phyloP scores from a whole-genome alignment of 2,113 vertebrate genomes.

The Donacobius atricapilla region DNA sequence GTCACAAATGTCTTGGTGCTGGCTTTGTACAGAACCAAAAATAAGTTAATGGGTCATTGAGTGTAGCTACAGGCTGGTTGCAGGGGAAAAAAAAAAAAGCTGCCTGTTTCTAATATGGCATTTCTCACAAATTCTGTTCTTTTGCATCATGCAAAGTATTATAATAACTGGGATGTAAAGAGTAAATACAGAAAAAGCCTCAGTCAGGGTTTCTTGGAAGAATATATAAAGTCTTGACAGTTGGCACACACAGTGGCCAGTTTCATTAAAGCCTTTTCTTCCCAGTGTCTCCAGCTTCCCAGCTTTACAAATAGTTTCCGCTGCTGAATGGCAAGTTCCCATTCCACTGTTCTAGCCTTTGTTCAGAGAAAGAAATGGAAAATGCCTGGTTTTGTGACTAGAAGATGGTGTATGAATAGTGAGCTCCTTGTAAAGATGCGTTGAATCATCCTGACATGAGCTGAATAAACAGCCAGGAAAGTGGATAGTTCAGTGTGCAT shows the following conservation, averaged over 20 bases:
- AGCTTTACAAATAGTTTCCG: slow-evolving; percentile 67
- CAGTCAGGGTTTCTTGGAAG: slow-evolving; percentile 41
- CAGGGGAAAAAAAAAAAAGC: background rate
- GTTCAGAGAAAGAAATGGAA: slow-evolving; percentile 57
- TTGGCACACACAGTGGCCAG: slow-evolving; percentile 45
- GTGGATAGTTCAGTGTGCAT: background rate
- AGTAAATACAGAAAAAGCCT: slow-evolving; percentile 33
- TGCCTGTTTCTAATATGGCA: background rate
- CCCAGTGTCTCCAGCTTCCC: slow-evolving; percentile 55
- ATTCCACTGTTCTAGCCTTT: slow-evolving; percentile 46
- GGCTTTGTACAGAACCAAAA: slow-evolving; percentile 21
- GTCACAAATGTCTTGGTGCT: slow-evolving; percentile 20
- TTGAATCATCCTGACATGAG: slow-evolving; percentile 55
- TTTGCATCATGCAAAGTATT: background rate
- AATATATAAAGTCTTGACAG: slow-evolving; percentile 36
- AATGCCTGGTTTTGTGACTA: slow-evolving; percentile 50
- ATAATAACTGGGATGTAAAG: slow-evolving; percentile 31
- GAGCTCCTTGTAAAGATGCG: slow-evolving; percentile 9
- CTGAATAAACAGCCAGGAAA: slow-evolving; percentile 36
- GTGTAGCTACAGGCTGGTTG: background rate
- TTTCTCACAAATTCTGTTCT: background rate
- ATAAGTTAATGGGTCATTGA: slow-evolving; percentile 33
- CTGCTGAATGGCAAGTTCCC: slow-evolving; percentile 65
- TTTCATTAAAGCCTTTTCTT: slow-evolving; percentile 68
- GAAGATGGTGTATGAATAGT: slow-evolving; percentile 46